Conservation (phyloP, 2,888 invertebrate genomes). For the Rhyacophila evoluta region DNA sequence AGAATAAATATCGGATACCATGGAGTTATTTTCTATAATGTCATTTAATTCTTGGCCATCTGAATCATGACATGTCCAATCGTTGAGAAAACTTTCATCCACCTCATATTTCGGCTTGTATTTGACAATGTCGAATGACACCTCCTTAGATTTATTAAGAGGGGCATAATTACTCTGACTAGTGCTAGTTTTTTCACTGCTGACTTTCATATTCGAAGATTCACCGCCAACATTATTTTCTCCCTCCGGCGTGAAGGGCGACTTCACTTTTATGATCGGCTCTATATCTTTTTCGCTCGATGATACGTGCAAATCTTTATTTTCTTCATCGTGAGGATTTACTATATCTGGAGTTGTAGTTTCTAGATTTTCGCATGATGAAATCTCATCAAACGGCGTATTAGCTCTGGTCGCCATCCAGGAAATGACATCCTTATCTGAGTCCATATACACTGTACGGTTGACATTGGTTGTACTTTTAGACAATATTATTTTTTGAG, state of each 20-base stretch:
- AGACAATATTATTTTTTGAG: conserved; percentile 51
- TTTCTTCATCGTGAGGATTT: conserved; percentile 26
- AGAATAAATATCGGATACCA: conserved; percentile 68
- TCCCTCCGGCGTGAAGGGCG: not conserved
- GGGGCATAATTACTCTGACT: not conserved
- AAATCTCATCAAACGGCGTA: conserved; percentile 59
- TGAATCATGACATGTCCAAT: conserved; percentile 30
- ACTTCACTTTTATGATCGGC: conserved; percentile 44
- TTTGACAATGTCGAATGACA: conserved; percentile 36
- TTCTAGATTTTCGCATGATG: conserved; percentile 45
- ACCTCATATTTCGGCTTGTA: conserved; percentile 2
- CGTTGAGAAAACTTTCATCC: conserved; percentile 25
- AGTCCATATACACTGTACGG: conserved; percentile 56
- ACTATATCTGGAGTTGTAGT: not conserved
- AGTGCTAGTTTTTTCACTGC: not conserved
- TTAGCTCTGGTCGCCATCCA: conserved; percentile 68
- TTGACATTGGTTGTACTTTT: conserved; percentile 51
- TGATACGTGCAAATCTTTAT: not conserved
- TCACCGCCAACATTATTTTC: not conserved
- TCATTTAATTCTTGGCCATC: conserved; percentile 42
- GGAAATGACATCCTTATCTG: conserved; percentile 67
- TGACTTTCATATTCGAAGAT: not conserved
- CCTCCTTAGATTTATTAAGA: conserved; percentile 39
- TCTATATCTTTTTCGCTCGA: conserved; percentile 44
- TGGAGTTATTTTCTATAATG: conserved; percentile 58